Evolutionary conservation across 1,140 invertebrate species (phyloP), one percentile per base, ranked within the genome.

Genomic region (Drosophila nasuta): DNA sequence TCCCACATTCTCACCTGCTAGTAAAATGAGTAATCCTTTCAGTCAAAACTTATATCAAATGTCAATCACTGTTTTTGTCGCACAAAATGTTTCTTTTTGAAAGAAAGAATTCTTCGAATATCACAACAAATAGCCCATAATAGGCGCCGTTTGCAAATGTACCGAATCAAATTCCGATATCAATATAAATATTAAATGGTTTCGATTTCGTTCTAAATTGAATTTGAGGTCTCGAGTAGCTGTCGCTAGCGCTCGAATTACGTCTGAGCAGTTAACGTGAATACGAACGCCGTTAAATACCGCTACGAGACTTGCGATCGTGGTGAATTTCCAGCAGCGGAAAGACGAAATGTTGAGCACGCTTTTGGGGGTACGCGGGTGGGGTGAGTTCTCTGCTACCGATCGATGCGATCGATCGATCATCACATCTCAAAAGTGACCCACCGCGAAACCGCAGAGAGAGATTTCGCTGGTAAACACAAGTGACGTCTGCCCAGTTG

Each of bases 201-300:
- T 46, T 65, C 51, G 28, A 49, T 68, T 68, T 49, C 46, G 35
- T 41, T 60, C 13, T 43, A 46, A 69, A 41, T 52, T 51, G 28
- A 69, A 43, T 69, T 15, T 60, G n/a, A 51, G 46, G 43, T 51
- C 33, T 52, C 57, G 56, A 25, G 20, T 25, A 25, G 7, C 43
- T 67, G 52, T 6, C 17, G 30, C 15, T 69, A 35, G 57, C 62
- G 81, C 60, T 80, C 77, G 43, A 77, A 45, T 80, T 77, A 80
- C 67, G 64, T 85, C 77, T 85, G 81, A 85, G 57, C 67, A 49
- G 59, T 77, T 63, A 45, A 28, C 58, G 57, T 70, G 59, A 57
- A 20, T 52, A 77, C 81, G 77, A 58, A 45, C 38, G 56, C 64
- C 66, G 49, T 85, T 85, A 85, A 85, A 85, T 65, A 56, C 49